These are phyloP conservation scores for Pomatorhinus ruficollis DNA, from an alignment of 2,113 vertebrate species.

Conservation along the genomic window DNA sequence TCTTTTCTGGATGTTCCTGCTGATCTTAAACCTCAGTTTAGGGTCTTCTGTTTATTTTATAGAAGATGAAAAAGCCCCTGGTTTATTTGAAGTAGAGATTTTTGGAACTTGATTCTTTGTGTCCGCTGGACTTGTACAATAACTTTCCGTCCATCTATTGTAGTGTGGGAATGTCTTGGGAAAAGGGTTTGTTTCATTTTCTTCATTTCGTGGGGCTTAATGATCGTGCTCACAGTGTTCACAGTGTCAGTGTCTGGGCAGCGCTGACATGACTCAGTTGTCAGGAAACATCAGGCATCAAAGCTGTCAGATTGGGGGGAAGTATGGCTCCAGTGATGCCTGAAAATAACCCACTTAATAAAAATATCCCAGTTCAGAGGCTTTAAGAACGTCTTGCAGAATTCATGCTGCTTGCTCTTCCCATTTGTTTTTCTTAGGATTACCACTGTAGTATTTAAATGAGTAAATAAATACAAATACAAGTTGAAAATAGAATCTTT, in stretches of 20 bases:
- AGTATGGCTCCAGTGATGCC: slow-evolving; percentile 17
- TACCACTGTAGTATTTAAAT: not conserved
- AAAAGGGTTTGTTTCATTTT: not conserved
- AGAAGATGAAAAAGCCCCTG: not conserved
- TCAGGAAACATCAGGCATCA: slow-evolving; percentile 29
- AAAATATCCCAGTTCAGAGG: slow-evolving; percentile 21
- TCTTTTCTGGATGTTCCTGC: not conserved
- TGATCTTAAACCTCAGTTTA: not conserved
- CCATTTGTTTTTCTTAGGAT: not conserved
- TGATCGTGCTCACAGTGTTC: not conserved
- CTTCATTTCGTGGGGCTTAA: not conserved
- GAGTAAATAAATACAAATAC: not conserved
- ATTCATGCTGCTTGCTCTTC: not conserved
- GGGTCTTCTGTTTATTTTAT: not conserved
- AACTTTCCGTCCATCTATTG: not conserved
- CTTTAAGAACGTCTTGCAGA: not conserved
- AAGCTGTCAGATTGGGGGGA: not conserved
- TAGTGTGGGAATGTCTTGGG: not conserved
- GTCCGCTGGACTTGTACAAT: not conserved
- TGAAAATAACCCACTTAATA: slow-evolving; percentile 17
- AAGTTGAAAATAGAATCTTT: not conserved
- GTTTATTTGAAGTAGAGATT: not conserved
- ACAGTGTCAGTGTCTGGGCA: not conserved
- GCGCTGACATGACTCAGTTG: not conserved
- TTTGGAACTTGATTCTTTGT: not conserved